phyloP scores from a whole-genome alignment of 2,113 vertebrate genomes.

The Grus americana region DNA sequence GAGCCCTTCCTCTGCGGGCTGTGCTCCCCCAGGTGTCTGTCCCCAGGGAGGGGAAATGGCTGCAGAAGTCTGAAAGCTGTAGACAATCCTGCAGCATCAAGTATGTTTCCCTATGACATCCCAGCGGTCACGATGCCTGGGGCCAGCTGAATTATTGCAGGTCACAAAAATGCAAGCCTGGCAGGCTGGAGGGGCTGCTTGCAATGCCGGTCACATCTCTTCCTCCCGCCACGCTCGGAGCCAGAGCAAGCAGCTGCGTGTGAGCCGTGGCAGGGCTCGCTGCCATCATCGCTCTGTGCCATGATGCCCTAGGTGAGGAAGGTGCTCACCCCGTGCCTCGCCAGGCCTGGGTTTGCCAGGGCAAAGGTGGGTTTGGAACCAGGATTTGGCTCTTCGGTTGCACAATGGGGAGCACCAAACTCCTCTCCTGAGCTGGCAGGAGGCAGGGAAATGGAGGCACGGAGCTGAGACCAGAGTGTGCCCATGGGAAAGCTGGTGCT shows the following conservation, averaged over 20 bases:
- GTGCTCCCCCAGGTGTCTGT: not conserved
- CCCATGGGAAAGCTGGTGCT: not conserved
- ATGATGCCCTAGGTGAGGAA: not conserved
- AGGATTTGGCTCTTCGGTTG: not conserved
- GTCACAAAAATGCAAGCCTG: not conserved
- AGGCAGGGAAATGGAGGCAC: not conserved
- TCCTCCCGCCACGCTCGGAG: rapidly evolving
- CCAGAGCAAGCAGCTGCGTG: rapidly evolving
- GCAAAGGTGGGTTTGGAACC: not conserved
- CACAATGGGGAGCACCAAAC: not conserved
- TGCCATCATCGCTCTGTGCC: not conserved
- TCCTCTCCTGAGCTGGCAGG: not conserved
- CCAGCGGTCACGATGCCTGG: rapidly evolving
- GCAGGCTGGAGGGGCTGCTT: not conserved
- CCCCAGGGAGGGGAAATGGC: not conserved
- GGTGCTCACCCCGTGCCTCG: not conserved
- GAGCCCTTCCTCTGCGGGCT: not conserved
- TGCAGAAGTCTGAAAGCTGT: not conserved
- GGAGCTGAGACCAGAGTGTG: not conserved
- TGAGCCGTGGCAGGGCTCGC: not conserved
- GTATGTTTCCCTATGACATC: not conserved
- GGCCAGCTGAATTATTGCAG: not conserved
- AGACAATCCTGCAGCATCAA: not conserved
- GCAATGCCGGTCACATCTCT: not conserved
- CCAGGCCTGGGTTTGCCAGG: not conserved